Evolutionary conservation across 2,113 vertebrate genomes (phyloP).

Genomic region (Sinocyclocheilus rhinocerous): DNA sequence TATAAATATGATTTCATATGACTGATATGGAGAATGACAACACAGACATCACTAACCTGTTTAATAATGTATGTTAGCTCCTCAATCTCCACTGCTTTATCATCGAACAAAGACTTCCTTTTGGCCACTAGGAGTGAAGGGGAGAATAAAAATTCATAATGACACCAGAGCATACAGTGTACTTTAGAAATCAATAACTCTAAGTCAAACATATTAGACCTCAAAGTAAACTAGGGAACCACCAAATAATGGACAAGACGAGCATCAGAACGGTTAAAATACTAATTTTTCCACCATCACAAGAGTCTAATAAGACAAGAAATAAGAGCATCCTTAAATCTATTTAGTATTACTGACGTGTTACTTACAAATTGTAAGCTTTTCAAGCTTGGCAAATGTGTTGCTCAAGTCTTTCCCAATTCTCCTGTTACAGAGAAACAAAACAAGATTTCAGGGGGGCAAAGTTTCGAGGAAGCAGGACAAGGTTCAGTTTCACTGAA

Average conservation of each 20-base stretch:
- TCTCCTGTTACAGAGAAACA: constrained; percentile 73
- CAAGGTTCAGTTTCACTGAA: background rate
- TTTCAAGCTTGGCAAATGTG: constrained; percentile 93
- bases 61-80: constrained; percentile 93
- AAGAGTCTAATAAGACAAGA: too few relatives aligned
- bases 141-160: too few relatives aligned
- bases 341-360: too few relatives aligned
- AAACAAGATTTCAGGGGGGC: background rate
- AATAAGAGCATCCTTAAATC: background rate
- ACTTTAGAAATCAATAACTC: background rate
- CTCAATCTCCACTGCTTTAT: constrained; percentile 91
- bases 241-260: background rate
- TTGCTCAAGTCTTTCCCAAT: constrained; percentile 95
- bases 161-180: background rate
- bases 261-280: background rate
- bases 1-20: too few relatives aligned
- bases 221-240: background rate
- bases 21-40: background rate
- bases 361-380: constrained; percentile 90
- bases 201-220: background rate
- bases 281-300: background rate
- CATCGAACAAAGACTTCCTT: constrained; percentile 90
- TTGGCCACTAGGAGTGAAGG: constrained; percentile 83
- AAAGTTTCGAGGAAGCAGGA: background rate
- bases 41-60: constrained; percentile 74